Conservation (phyloP, 23 tunicate genomes). For the Oikopleura dioica region DNA sequence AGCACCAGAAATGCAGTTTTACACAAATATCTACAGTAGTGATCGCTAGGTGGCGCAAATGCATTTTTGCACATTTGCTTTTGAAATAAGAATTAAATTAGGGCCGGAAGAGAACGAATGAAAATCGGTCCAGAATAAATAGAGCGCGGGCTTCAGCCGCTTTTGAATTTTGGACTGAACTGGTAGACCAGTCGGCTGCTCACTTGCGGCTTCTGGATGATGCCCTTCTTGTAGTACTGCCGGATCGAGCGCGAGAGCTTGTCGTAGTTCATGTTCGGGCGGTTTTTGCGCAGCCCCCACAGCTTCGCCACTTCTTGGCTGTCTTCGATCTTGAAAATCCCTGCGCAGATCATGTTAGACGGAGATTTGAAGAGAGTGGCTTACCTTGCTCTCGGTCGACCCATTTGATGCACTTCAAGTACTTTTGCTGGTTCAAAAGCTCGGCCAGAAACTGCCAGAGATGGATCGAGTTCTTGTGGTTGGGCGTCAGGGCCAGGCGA, state of each 20-base stretch:
- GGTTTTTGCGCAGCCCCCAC: slow-evolving; percentile 37
- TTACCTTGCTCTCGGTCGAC: slow-evolving; percentile 58
- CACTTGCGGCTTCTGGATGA: slow-evolving; percentile 24
- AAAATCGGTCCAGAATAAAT: too few species aligned
- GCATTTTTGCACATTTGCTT: too few species aligned
- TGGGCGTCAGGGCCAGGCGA: slow-evolving; percentile 24
- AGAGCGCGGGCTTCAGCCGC: too few species aligned
- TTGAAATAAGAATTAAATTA: too few species aligned
- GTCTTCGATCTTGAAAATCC: slow-evolving; percentile 88
- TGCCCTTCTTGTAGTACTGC: slow-evolving; percentile 38
- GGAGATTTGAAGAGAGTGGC: too few species aligned
- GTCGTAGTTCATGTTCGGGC: slow-evolving; percentile 41
- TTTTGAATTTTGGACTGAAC: too few species aligned
- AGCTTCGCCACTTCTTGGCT: slow-evolving; percentile 41
- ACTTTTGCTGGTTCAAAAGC: slow-evolving; percentile 50
- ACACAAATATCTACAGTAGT: too few species aligned
- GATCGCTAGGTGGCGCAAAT: too few species aligned
- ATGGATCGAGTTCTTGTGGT: slow-evolving; percentile 65
- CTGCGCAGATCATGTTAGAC: slow-evolving; percentile 22
- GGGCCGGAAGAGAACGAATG: too few species aligned
- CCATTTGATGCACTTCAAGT: slow-evolving; percentile 58
- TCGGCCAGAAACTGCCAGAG: slow-evolving; percentile 84
- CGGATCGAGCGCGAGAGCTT: slow-evolving; percentile 31
- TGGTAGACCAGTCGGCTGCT: slow-evolving; percentile 59
- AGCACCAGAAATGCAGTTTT: too few species aligned